Evolutionary conservation across 2,888 invertebrate species (phyloP).

Genomic region (Eristalis pertinax): DNA sequence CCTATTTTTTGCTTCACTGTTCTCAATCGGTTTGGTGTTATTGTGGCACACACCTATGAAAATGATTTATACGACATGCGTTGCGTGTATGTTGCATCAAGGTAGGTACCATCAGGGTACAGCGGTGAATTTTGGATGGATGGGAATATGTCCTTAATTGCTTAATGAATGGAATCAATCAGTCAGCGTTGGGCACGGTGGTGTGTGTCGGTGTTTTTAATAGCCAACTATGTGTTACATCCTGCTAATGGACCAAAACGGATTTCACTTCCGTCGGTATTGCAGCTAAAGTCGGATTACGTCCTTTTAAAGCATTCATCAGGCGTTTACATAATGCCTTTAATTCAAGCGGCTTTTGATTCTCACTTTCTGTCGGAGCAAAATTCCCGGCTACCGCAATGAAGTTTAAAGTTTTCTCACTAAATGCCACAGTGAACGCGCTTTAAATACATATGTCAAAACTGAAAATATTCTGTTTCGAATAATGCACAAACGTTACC

Average conservation of each 20-base stretch:
- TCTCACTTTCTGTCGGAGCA: background rate
- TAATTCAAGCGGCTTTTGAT: background rate
- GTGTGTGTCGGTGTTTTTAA: background rate
- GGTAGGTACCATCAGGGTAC: background rate
- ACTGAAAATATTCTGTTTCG: too few relatives aligned
- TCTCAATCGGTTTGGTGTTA: conserved; percentile 9
- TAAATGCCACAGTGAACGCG: too few relatives aligned
- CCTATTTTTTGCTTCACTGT: background rate
- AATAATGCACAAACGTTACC: too few relatives aligned
- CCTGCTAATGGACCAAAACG: background rate
- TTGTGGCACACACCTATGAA: conserved; percentile 47
- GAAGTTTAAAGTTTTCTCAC: too few relatives aligned
- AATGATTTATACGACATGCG: conserved; percentile 46
- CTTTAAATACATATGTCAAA: too few relatives aligned
- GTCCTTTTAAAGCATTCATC: background rate
- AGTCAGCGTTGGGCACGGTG: background rate
- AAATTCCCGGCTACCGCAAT: too few relatives aligned
- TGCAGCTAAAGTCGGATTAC: background rate
- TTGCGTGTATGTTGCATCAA: conserved; percentile 29
- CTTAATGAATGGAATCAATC: conserved; percentile 34
- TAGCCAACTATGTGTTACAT: background rate
- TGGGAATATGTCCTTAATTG: conserved; percentile 28
- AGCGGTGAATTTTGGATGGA: conserved; percentile 12
- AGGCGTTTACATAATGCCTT: background rate
- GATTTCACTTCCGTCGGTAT: background rate